Evolutionary conservation across 1,140 invertebrate genomes (phyloP), one percentile per base, ranked within the genome.

Genomic region (Vanessa atalanta): DNA sequence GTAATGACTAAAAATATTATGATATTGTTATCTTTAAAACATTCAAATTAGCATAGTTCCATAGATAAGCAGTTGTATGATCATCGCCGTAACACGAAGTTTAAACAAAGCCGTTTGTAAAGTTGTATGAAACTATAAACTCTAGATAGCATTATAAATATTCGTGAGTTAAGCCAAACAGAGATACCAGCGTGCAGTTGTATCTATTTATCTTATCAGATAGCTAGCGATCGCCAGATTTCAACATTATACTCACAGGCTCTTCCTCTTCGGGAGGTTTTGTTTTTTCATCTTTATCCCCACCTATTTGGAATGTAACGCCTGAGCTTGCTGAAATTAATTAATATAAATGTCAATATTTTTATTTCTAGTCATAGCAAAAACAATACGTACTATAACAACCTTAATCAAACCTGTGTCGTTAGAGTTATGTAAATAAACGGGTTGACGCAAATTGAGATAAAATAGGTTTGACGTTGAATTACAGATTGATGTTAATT

Each of bases 221-320:
- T 64, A 70, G 50, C 16, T 57, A 73, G 65, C 68, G 23, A 71
- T 79, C 76, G 23, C 53, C 78, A 75, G 61, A 80, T 77, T 43
- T 76, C 55, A 74, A 60, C 65, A 61, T 61, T 55, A 73, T 74
- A 87, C 90, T 90, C 75, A 93, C 93, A 47, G 93, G 89, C 47
- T 93, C 87, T 53, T 93, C 91, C 16, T 93, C 91, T 65, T 94
- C 93, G 57, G 87, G 87, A 72, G 93, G 94, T 83, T 87, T 93
- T 48, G 90, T 92, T 86, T 93, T 94, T 76, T 92, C 93, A 81
- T 93, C 93, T 79, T 91, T 93, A 72, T 95, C 94, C 73, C 93
- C 94, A 74, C 95, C 95, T 75, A 96, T 95, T 85, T 95, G 94
- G 87, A 96, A 95, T 80, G 95, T 95, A 26, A 95, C 95, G 72